Evolutionary conservation across 2,797 vertebrate species (phyloP).

Genomic region (Avahi laniger): DNA sequence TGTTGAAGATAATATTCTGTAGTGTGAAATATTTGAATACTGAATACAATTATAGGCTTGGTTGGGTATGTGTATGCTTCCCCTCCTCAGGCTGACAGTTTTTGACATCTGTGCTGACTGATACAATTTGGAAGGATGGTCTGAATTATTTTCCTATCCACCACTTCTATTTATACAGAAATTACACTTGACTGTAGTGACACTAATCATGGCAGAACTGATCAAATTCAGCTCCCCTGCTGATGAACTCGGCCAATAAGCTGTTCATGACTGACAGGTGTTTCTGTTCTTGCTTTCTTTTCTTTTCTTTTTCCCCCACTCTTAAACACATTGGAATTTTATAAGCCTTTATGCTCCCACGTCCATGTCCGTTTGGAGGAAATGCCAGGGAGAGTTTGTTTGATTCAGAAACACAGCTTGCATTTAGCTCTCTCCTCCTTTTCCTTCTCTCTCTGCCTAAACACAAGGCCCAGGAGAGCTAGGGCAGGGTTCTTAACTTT

Average conservation of each 20-base stretch:
- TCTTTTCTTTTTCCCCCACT: neutral
- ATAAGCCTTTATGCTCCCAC: conserved; percentile 53
- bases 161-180: conserved; percentile 80
- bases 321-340: conserved; percentile 75
- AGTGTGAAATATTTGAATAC: conserved; percentile 67
- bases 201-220: conserved; percentile 79
- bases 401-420: neutral
- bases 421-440: neutral
- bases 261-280: conserved; percentile 81
- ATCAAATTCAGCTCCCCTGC: conserved; percentile 79
- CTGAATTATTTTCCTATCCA: conserved; percentile 78
- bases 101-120: conserved; percentile 71
- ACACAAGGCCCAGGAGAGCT: too few species aligned
- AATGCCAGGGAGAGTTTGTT: conserved; percentile 22
- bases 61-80: conserved; percentile 41
- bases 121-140: conserved; percentile 71
- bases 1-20: conserved; percentile 50
- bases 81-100: conserved; percentile 31
- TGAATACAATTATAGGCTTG: conserved; percentile 68
- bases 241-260: conserved; percentile 72
- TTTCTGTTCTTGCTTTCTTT: conserved; percentile 64
- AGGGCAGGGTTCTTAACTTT: neutral
- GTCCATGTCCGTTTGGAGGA: conserved; percentile 33
- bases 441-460: neutral
- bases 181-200: conserved; percentile 85